A percentile compares a stretch with the other conserved stretches of the same genome.
These are phyloP conservation scores for Mylabris phalerata DNA, from an alignment of 1,140 invertebrate genomes.

Conservation along the genomic window DNA sequence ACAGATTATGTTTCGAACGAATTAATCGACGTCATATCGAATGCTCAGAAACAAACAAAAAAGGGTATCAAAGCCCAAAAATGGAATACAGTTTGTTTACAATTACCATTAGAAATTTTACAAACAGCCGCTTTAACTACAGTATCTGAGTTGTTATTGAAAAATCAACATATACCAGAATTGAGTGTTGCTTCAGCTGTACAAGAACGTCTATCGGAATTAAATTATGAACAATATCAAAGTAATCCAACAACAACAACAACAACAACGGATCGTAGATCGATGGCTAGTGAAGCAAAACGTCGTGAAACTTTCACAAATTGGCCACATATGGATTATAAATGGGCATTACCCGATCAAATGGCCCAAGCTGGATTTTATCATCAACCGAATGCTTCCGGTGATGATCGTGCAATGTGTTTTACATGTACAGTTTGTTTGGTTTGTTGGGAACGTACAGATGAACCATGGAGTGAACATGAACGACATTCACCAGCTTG, in stretches of 20 bases:
- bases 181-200: constrained; percentile 83
- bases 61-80: constrained; percentile 82
- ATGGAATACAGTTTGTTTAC: constrained; percentile 83
- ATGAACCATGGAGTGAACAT: constrained; percentile 94
- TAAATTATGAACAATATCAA: constrained; percentile 53
- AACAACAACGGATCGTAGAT: constrained; percentile 54
- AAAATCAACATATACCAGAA: constrained; percentile 75
- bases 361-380: constrained; percentile 96
- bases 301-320: constrained; percentile 82
- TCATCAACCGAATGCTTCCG: constrained; percentile 80
- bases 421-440: constrained; percentile 90
- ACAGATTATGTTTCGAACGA: constrained; percentile 74
- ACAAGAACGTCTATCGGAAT: constrained; percentile 74
- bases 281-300: constrained; percentile 89
- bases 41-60: constrained; percentile 60
- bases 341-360: constrained; percentile 89
- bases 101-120: constrained; percentile 68
- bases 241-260: constrained; percentile 49
- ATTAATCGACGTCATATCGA: constrained; percentile 65
- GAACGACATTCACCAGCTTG: constrained; percentile 88
- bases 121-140: constrained; percentile 70
- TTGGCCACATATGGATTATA: constrained; percentile 96
- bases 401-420: constrained; percentile 90
- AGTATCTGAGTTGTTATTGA: constrained; percentile 72
- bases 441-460: constrained; percentile 92